Evolutionary conservation across 2,888 invertebrate genomes (phyloP).

Genomic region (Atrina japonica): DNA sequence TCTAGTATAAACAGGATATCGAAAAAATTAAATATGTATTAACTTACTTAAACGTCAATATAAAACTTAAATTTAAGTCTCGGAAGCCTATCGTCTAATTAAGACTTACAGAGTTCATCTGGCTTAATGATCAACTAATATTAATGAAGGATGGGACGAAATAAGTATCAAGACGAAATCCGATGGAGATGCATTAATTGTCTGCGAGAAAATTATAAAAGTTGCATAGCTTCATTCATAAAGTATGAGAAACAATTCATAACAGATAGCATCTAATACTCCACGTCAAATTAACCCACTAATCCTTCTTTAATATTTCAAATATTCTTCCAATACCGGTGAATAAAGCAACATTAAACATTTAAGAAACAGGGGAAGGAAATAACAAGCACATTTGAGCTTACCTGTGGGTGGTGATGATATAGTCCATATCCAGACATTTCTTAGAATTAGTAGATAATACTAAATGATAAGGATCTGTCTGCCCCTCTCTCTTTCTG

Average conservation of each 20-base stretch:
- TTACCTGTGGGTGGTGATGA: constrained; percentile 47
- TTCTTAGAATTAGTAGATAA: neutral
- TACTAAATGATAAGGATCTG: neutral
- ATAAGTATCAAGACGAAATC: neutral
- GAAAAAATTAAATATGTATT: no score
- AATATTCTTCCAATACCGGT: constrained; percentile 28
- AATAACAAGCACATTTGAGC: constrained; percentile 3
- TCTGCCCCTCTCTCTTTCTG: constrained; percentile 8
- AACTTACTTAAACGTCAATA: neutral
- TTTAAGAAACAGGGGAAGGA: constrained; percentile 40
- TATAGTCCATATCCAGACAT: constrained; percentile 53
- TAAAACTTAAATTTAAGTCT: no score
- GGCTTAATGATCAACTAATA: constrained; percentile 15
- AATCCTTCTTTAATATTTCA: constrained; percentile 45
- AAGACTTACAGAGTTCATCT: neutral
- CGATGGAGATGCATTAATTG: constrained; percentile 7
- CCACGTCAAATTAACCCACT: constrained; percentile 33
- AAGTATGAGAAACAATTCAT: constrained; percentile 30
- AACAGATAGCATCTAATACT: constrained; percentile 28
- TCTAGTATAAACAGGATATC: no score
- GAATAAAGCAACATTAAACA: constrained; percentile 46
- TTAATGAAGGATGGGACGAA: neutral
- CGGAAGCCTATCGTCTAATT: no score
- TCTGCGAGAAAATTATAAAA: constrained; percentile 40
- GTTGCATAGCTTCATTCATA: constrained; percentile 45